These are phyloP conservation scores for Oenanthe melanoleuca DNA, from an alignment of 2,113 vertebrate species.

Conservation along the genomic window DNA sequence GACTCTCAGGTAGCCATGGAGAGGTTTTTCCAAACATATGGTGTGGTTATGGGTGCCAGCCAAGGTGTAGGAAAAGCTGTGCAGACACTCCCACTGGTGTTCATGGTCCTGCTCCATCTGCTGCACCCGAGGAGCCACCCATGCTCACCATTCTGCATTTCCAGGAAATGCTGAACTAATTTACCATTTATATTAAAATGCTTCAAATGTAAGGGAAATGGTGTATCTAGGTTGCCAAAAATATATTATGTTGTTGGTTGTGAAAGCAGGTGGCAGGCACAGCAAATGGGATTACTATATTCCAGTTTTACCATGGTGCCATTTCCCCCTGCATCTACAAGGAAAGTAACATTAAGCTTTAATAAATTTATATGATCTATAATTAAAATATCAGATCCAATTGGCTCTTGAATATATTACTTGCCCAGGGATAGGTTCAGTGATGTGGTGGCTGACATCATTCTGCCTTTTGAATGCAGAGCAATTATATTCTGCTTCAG, in stretches of 20 bases:
- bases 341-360: not conserved
- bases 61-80: not conserved
- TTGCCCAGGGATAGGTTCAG: not conserved
- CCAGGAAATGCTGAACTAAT: constrained; percentile 2
- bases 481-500: not conserved
- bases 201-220: not conserved
- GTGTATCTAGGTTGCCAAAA: not conserved
- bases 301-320: not conserved
- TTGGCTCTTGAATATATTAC: not conserved
- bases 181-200: not conserved
- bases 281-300: not conserved
- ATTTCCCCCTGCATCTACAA: not conserved
- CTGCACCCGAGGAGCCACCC: not conserved
- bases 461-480: not conserved
- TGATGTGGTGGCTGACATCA: not conserved
- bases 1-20: not conserved
- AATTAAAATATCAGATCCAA: not conserved
- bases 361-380: not conserved
- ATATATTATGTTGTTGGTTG: not conserved
- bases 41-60: rapidly evolving
- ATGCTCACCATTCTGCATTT: not conserved
- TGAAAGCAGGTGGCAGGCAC: not conserved
- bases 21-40: not conserved
- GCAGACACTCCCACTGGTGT: not conserved
- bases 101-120: not conserved